phyloP scores from a whole-genome alignment of 2,113 vertebrate species.

The Sylvietta virens region DNA sequence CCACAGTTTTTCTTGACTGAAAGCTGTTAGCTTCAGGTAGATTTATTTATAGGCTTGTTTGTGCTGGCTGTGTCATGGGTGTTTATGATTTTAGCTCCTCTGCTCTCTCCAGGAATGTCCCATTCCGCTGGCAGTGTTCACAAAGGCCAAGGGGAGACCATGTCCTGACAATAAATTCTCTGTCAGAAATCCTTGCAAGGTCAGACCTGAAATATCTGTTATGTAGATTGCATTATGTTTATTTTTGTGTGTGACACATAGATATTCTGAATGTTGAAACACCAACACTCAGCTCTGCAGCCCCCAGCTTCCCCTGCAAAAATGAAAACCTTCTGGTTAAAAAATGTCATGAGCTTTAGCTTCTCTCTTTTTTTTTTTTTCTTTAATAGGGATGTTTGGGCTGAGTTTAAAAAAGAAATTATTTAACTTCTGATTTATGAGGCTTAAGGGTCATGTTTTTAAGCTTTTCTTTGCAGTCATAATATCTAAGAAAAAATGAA shows the following conservation, averaged over 20 bases:
- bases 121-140: neutral
- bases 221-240: neutral
- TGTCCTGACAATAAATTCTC: neutral
- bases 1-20: neutral
- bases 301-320: neutral
- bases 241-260: neutral
- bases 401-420: slow-evolving; percentile 23
- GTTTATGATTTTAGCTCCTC: neutral
- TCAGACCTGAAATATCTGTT: neutral
- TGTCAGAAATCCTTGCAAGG: neutral
- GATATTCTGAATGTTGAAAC: neutral
- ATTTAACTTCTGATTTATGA: slow-evolving; percentile 55
- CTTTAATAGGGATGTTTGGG: neutral
- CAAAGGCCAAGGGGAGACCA: slow-evolving; percentile 10
- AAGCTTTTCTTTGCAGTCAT: slow-evolving; percentile 24
- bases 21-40: neutral
- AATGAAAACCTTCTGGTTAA: neutral
- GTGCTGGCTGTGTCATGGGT: neutral
- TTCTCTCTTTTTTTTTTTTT: neutral
- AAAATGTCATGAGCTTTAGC: neutral
- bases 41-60: neutral
- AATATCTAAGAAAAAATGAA: slow-evolving; percentile 27
- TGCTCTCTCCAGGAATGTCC: neutral
- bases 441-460: slow-evolving; percentile 32
- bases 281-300: neutral